Percentiles rank a stretch among this genome's conserved stretches.
These are phyloP conservation scores for Orchestes rusci DNA, from an alignment of 2,888 invertebrate species.

Conservation along the genomic window DNA sequence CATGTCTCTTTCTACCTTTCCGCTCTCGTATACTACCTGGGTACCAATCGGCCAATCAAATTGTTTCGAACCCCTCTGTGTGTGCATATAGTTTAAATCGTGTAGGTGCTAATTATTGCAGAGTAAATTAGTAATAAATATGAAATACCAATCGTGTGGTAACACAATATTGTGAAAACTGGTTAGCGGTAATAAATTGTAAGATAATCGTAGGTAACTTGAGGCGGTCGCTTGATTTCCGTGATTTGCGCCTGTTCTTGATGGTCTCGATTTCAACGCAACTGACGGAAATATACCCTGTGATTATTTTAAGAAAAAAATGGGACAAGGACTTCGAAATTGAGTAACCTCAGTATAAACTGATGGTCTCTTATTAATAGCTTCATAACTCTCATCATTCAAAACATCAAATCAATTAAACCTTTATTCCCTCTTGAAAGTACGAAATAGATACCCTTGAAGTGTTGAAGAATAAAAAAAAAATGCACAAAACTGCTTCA, in stretches of 20 bases:
- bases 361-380: no score
- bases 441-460: no score
- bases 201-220: constrained; percentile 17
- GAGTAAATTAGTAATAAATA: constrained; percentile 20
- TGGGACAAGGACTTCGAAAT: no score
- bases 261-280: no score
- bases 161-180: constrained; percentile 26
- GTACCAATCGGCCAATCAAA: constrained; percentile 18
- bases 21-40: constrained; percentile 23
- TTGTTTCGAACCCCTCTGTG: constrained; percentile 13
- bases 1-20: constrained; percentile 18
- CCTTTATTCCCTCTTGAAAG: no score
- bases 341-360: no score
- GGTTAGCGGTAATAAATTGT: constrained; percentile 22
- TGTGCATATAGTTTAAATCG: constrained; percentile 15
- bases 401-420: no score
- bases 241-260: constrained; percentile 9
- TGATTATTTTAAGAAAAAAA: no score
- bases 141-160: constrained; percentile 20
- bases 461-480: no score
- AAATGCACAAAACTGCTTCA: no score
- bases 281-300: no score
- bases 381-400: no score
- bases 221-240: constrained; percentile 13
- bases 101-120: constrained; percentile 24